Percentiles rank a stretch among this genome's conserved stretches.
These are phyloP conservation scores for Phanerotoma sp. DNA, from an alignment of 2,888 invertebrate genomes.

Conservation along the genomic window DNA sequence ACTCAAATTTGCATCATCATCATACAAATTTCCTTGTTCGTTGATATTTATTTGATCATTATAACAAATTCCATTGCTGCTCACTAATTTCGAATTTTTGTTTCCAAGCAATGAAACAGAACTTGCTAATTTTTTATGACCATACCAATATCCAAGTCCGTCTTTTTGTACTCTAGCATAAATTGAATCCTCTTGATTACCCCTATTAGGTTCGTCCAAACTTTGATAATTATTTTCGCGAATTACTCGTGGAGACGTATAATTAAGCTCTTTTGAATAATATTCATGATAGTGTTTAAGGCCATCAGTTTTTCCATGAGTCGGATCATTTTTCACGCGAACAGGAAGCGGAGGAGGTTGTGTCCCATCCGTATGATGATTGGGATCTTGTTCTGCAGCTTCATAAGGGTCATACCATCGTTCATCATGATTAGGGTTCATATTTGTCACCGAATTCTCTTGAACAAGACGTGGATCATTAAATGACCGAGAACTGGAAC, in stretches of 20 bases:
- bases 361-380: slow-evolving; percentile 53
- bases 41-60: slow-evolving; percentile 34
- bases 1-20: slow-evolving; percentile 8
- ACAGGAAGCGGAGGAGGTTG: slow-evolving; percentile 62
- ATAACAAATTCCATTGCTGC: slow-evolving; percentile 47
- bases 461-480: slow-evolving; percentile 55
- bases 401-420: slow-evolving; percentile 61
- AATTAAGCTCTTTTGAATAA: slow-evolving; percentile 49
- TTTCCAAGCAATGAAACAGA: slow-evolving; percentile 54
- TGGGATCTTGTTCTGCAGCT: slow-evolving; percentile 54
- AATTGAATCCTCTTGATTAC: slow-evolving; percentile 7
- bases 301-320: slow-evolving; percentile 41
- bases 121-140: slow-evolving; percentile 53
- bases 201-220: slow-evolving; percentile 41
- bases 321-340: slow-evolving; percentile 49
- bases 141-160: slow-evolving; percentile 30
- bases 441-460: slow-evolving; percentile 65
- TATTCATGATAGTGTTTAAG: slow-evolving; percentile 49
- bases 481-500: slow-evolving; percentile 59
- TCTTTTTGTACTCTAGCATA: slow-evolving; percentile 34
- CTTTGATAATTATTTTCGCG: slow-evolving; percentile 53
- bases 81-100: slow-evolving; percentile 48
- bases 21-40: slow-evolving; percentile 10
- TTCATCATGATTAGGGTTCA: slow-evolving; percentile 62
- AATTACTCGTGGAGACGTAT: slow-evolving; percentile 47